Evolutionary conservation across 2,797 vertebrate species (phyloP).

Genomic region (Hemitrygon akajei): DNA sequence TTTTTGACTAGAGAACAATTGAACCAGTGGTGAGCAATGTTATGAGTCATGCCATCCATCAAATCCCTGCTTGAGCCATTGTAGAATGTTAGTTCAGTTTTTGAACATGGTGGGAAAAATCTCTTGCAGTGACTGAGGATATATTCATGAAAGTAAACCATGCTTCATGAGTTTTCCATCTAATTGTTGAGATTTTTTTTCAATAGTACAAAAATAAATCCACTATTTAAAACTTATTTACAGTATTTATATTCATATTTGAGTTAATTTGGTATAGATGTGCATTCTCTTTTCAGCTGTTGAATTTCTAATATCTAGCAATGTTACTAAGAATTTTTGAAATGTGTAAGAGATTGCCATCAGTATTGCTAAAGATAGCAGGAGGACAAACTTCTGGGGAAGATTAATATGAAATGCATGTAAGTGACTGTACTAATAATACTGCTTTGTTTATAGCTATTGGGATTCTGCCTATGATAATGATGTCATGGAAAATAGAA

Average conservation of each 20-base stretch:
- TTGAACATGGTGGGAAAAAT: too few relatives aligned
- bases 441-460: slow-evolving; percentile 63
- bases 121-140: not conserved
- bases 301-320: not conserved
- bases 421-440: not conserved
- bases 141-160: not conserved
- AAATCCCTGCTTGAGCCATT: not conserved
- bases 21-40: too few relatives aligned
- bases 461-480: slow-evolving; percentile 91
- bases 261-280: not conserved
- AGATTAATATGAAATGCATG: not conserved
- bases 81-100: too few relatives aligned
- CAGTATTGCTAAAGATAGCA: not conserved
- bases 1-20: not conserved
- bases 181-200: not conserved
- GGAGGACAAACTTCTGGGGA: not conserved
- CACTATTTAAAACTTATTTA: too few relatives aligned
- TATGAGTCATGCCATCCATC: too few relatives aligned
- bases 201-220: too few relatives aligned
- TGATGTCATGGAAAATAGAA: slow-evolving; percentile 88
- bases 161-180: not conserved
- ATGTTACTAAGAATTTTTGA: not conserved
- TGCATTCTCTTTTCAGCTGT: not conserved
- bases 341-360: not conserved
- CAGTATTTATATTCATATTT: too few relatives aligned